Base-by-base conservation (phyloP, 2,797 vertebrate species). In the Gallinago solitaria region DNA sequence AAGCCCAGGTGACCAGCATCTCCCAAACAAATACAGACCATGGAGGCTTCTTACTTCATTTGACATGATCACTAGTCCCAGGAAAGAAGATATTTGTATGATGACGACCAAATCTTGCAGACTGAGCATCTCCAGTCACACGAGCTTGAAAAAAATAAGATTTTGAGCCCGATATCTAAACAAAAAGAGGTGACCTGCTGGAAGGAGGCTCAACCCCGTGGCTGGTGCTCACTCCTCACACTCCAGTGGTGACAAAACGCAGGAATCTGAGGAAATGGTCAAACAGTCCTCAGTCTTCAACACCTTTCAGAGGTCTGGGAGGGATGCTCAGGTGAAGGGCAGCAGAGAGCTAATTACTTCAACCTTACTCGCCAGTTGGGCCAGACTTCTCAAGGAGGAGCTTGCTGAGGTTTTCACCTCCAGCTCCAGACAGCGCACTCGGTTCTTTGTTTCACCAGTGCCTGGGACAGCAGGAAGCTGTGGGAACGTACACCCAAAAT, bases 391-490 rank as follows among this genome's bases (percentile, higher is more conserved):
- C 27, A 33, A 47, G n/a, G 24, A 43, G 65, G 23, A 94, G 41
- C 45, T 65, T n/a, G 2, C 53, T 35, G 53, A 77, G 48, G 41
- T 70, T 87, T 87, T 69, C 48, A 23, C 28, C 76, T 86, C 41
- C 14, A 81, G 33, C 50, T 41, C 7, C 25, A 43, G 11, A 20
- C 3, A 4, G 13, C 2, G 20, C 59, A 17, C 65, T 56, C 5
- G 1, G 61, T 8, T 81, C 71, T 64, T 45, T 2, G 0, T 20
- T 53, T n/a, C 63, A 23, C 25, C 47, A 25, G 41, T 11, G 56
- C 64, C 64, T 75, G 48, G 82, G 73, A 71, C 50, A 84, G 76
- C 63, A 94, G 92, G 84, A 94, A 93, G 41, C 89, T 92, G 59
- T 74, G 70, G 95, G 63, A 78, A 89, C 2, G 3, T 16, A 35